phyloP scores from a whole-genome alignment of 2,888 invertebrate genomes.

The Meta bourneti region DNA sequence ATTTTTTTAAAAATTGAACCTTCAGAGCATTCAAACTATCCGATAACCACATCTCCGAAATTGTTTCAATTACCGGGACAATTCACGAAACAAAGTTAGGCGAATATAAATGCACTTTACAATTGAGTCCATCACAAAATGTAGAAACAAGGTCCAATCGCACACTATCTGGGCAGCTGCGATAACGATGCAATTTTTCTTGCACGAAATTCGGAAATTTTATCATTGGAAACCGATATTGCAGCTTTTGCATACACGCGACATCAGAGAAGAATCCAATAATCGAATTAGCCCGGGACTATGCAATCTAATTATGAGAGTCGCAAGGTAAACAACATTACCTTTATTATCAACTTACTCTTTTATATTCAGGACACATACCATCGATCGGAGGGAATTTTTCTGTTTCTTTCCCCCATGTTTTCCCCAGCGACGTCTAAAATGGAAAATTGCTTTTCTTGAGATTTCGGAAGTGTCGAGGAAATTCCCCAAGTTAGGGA shows the following conservation, averaged over 20 bases:
- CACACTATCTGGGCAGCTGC: background rate
- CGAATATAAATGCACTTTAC: too few relatives aligned
- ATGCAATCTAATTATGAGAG: constrained; percentile 57
- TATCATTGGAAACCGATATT: constrained; percentile 59
- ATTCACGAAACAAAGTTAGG: too few relatives aligned
- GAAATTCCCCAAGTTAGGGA: background rate
- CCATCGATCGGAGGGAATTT: constrained; percentile 24
- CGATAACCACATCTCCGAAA: too few relatives aligned
- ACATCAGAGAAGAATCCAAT: constrained; percentile 24
- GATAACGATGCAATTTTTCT: background rate
- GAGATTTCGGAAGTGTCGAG: background rate
- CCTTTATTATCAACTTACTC: constrained; percentile 14
- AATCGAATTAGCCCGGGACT: constrained; percentile 44
- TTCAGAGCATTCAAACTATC: too few relatives aligned
- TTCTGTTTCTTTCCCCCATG: constrained; percentile 16
- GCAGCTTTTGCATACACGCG: constrained; percentile 39
- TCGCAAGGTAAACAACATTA: constrained; percentile 55
- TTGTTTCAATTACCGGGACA: too few relatives aligned
- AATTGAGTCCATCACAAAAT: too few relatives aligned
- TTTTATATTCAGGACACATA: constrained; percentile 17
- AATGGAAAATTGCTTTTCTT: background rate
- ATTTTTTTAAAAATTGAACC: too few relatives aligned
- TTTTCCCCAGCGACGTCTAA: background rate
- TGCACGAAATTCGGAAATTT: constrained; percentile 7
- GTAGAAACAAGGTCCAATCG: too few relatives aligned